phyloP scores from a whole-genome alignment of 2,888 invertebrate genomes.

The Perithous albicinctus region DNA sequence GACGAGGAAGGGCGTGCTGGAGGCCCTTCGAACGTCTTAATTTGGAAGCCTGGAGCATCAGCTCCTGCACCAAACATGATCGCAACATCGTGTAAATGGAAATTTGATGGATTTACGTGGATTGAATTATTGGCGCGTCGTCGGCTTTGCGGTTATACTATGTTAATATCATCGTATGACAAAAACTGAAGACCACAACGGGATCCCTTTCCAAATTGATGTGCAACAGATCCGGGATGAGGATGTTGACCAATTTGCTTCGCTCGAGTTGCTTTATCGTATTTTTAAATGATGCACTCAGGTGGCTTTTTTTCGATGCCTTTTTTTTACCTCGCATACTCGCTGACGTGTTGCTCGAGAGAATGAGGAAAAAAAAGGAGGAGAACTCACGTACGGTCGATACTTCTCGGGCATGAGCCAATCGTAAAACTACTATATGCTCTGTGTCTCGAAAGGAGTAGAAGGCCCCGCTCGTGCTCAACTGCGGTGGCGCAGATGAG shows the following conservation, averaged over 20 bases:
- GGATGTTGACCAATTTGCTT: conserved; percentile 52
- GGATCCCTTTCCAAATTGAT: conserved; percentile 2
- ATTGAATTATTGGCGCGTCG: conserved; percentile 65
- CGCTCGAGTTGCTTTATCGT: conserved; percentile 58
- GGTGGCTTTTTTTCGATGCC: conserved; percentile 4
- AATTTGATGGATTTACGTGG: conserved; percentile 69
- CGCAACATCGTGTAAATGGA: conserved; percentile 67
- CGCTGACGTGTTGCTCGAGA: conserved; percentile 36
- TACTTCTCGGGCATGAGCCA: conserved; percentile 28
- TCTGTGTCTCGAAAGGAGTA: conserved; percentile 28
- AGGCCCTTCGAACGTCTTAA: conserved; percentile 76
- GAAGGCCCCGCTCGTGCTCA: neutral
- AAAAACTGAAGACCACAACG: conserved; percentile 2
- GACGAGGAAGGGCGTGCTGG: conserved; percentile 53
- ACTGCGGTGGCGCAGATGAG: conserved; percentile 5
- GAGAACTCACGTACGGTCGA: conserved; percentile 35
- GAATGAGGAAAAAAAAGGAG: conserved; percentile 28
- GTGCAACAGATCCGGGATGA: neutral
- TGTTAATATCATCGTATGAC: conserved; percentile 48
- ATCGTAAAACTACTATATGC: conserved; percentile 58
- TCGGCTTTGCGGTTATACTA: conserved; percentile 23
- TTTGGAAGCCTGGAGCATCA: conserved; percentile 71
- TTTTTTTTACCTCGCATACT: conserved; percentile 12
- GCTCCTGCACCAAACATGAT: conserved; percentile 24
- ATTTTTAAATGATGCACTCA: conserved; percentile 58